Conservation (phyloP, 2,113 vertebrate species). For the Cheirogaleus medius region DNA sequence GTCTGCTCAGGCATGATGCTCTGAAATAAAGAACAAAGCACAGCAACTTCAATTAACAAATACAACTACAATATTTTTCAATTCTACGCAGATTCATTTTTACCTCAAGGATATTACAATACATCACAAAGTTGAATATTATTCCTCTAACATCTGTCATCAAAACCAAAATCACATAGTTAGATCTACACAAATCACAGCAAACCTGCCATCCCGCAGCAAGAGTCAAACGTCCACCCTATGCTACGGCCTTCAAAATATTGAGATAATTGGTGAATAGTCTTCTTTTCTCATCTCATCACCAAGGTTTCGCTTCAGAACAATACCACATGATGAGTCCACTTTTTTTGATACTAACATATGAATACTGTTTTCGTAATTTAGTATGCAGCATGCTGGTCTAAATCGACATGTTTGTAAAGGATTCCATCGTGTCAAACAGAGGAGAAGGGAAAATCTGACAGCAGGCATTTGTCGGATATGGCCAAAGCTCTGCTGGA, state of each 20-base stretch:
- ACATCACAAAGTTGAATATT: constrained; percentile 52
- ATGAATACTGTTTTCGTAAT: constrained; percentile 68
- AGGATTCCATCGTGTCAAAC: constrained; percentile 56
- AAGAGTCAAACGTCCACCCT: constrained; percentile 54
- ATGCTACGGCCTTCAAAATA: constrained; percentile 45
- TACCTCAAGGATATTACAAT: constrained; percentile 60
- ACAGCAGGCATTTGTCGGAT: constrained; percentile 70
- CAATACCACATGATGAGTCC: constrained; percentile 63
- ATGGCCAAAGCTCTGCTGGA: constrained; percentile 68
- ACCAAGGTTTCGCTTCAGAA: constrained; percentile 47
- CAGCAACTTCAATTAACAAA: constrained; percentile 69
- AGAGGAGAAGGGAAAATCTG: constrained; percentile 64
- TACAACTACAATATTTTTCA: constrained; percentile 57
- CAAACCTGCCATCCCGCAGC: constrained; percentile 39
- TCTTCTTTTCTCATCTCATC: constrained; percentile 35
- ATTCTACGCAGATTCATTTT: constrained; percentile 56
- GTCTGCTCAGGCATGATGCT: constrained; percentile 45
- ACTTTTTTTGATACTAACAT: constrained; percentile 46
- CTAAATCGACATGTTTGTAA: constrained; percentile 67
- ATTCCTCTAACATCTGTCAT: constrained; percentile 60
- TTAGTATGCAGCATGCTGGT: constrained; percentile 54
- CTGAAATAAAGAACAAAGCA: constrained; percentile 66
- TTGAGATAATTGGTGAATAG: constrained; percentile 55
- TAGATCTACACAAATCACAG: constrained; percentile 60
- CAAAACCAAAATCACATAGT: constrained; percentile 57